A percentile compares a stretch with the other conserved stretches of the same genome.
These are phyloP conservation scores for Eublepharis macularius DNA, from an alignment of 2,113 vertebrate genomes.

Conservation along the genomic window DNA sequence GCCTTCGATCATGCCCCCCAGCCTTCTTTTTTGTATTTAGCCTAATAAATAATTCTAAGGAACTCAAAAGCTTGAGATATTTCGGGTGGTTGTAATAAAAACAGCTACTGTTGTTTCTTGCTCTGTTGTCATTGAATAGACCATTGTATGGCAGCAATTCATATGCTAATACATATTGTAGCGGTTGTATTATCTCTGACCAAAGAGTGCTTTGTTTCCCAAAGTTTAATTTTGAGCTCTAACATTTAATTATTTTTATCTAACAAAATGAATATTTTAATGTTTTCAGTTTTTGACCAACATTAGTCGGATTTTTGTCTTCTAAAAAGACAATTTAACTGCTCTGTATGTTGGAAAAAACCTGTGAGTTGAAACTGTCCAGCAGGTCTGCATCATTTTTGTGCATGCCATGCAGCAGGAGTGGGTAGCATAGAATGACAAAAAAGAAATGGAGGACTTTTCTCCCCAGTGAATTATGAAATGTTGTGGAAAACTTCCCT, in stretches of 20 bases:
- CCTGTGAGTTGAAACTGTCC: too few relatives aligned
- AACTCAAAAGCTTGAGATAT: too few relatives aligned
- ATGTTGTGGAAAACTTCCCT: neutral
- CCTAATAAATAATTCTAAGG: too few relatives aligned
- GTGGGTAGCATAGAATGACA: neutral
- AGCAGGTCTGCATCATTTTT: neutral
- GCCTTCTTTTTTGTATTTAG: too few relatives aligned
- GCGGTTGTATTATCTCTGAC: neutral
- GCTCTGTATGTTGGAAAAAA: too few relatives aligned
- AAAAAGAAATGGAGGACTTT: neutral
- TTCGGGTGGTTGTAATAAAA: too few relatives aligned
- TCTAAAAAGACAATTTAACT: neutral
- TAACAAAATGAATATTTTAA: neutral
- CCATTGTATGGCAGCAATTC: neutral
- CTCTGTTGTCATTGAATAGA: neutral
- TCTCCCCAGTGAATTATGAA: neutral
- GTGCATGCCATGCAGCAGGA: neutral
- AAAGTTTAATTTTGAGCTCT: neutral
- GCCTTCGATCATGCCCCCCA: too few relatives aligned
- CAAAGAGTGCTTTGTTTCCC: neutral
- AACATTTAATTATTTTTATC: neutral
- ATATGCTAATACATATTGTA: neutral
- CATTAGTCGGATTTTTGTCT: neutral
- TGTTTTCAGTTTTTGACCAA: neutral
- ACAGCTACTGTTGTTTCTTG: too few relatives aligned